These are phyloP conservation scores for Osmoderma eremita DNA, from an alignment of 2,888 invertebrate species.

Conservation along the genomic window DNA sequence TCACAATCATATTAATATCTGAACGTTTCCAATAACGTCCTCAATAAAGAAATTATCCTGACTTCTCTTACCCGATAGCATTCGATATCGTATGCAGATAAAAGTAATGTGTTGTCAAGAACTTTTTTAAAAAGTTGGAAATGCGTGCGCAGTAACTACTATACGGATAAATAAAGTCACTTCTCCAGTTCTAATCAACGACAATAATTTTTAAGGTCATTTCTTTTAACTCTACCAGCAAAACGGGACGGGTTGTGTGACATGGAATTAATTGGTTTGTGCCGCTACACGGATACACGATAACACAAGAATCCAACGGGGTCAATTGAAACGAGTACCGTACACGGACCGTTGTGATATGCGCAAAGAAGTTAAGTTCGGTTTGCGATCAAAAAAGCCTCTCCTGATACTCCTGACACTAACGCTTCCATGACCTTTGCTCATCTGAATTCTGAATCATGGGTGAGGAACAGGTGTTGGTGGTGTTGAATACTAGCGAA, in stretches of 20 bases:
- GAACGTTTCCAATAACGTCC: too few relatives aligned
- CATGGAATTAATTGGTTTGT: conserved; percentile 36
- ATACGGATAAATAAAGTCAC: conserved; percentile 12
- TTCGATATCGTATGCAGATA: conserved; percentile 5
- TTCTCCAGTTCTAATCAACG: conserved; percentile 45
- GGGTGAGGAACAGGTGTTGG: conserved; percentile 56
- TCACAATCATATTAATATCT: too few relatives aligned
- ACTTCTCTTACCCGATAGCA: conserved; percentile 20
- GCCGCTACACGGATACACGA: conserved; percentile 21
- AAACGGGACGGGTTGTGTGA: conserved; percentile 40
- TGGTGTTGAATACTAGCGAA: conserved; percentile 55
- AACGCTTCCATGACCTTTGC: conserved; percentile 53
- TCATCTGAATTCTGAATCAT: conserved; percentile 52
- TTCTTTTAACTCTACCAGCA: conserved; percentile 47
- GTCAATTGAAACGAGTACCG: conserved; percentile 37
- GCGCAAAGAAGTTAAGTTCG: conserved; percentile 37
- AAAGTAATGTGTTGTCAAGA: conserved; percentile 18
- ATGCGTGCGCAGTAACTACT: conserved; percentile 46
- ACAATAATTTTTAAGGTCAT: conserved; percentile 48
- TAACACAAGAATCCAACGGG: conserved; percentile 31
- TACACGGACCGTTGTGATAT: conserved; percentile 33
- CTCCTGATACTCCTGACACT: conserved; percentile 39
- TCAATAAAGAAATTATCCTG: background rate
- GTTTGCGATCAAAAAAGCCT: conserved; percentile 11
- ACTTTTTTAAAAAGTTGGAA: conserved; percentile 35